phyloP scores from a whole-genome alignment of 2,113 vertebrate genomes.

The Tragelaphus imberbis region DNA sequence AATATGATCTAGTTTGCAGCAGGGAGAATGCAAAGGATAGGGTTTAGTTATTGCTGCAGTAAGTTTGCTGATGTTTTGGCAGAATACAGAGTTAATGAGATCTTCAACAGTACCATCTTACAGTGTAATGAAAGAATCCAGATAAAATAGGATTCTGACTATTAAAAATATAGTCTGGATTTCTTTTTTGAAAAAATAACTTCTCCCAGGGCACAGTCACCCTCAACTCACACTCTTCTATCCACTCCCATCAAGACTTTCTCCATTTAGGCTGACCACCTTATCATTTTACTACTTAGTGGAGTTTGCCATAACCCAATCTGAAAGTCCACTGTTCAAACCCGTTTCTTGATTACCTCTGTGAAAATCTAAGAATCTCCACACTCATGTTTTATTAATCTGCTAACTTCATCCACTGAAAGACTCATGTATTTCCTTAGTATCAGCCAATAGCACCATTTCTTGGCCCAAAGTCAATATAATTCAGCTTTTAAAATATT shows the following conservation, averaged over 20 bases:
- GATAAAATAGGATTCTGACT: neutral
- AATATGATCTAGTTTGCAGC: neutral
- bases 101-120: neutral
- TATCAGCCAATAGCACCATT: neutral
- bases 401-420: neutral
- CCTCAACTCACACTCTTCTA: neutral
- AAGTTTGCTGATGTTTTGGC: neutral
- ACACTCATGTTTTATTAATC: neutral
- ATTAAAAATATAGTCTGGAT: neutral
- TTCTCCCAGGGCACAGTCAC: neutral
- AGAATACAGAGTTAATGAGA: neutral
- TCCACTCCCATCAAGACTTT: neutral
- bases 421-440: neutral
- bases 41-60: neutral
- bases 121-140: neutral
- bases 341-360: neutral
- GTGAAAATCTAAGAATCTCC: slow-evolving; percentile 1
- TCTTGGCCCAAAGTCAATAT: neutral
- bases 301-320: neutral
- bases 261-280: neutral
- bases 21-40: neutral
- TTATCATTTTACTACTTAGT: neutral
- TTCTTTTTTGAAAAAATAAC: neutral
- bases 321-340: neutral
- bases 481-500: slow-evolving; percentile 30